Conservation (phyloP, 2,888 invertebrate species). For the Allacma fusca region DNA sequence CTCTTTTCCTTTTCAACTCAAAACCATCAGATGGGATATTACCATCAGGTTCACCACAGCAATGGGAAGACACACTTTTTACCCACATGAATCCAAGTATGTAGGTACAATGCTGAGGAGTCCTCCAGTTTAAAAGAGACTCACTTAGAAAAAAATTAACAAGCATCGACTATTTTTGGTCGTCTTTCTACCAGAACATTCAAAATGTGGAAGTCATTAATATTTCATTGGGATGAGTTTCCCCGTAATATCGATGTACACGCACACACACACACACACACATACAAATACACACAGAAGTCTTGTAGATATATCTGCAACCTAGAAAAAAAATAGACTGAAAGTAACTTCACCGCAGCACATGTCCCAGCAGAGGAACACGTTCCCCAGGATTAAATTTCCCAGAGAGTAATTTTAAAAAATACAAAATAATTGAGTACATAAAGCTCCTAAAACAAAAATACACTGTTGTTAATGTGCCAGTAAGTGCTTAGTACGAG, state of each 20-base stretch:
- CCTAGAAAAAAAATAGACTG: background rate
- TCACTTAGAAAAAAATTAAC: constrained; percentile 50
- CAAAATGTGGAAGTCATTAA: constrained; percentile 60
- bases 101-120: no score
- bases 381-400: background rate
- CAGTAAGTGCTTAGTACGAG: background rate
- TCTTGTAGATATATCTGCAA: background rate
- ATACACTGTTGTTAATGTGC: background rate
- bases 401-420: background rate
- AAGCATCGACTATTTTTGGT: constrained; percentile 59
- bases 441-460: background rate
- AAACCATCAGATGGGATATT: constrained; percentile 33
- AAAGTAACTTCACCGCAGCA: no score
- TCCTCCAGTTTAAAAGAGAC: background rate
- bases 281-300: constrained; percentile 8
- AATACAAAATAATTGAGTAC: background rate
- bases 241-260: background rate
- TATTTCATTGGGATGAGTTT: constrained; percentile 56
- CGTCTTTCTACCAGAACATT: constrained; percentile 49
- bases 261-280: background rate
- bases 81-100: background rate
- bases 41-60: background rate
- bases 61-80: background rate
- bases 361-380: background rate
- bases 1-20: constrained; percentile 28